Evolutionary conservation across 2,888 invertebrate species (phyloP).

Genomic region (Polietes domitor): DNA sequence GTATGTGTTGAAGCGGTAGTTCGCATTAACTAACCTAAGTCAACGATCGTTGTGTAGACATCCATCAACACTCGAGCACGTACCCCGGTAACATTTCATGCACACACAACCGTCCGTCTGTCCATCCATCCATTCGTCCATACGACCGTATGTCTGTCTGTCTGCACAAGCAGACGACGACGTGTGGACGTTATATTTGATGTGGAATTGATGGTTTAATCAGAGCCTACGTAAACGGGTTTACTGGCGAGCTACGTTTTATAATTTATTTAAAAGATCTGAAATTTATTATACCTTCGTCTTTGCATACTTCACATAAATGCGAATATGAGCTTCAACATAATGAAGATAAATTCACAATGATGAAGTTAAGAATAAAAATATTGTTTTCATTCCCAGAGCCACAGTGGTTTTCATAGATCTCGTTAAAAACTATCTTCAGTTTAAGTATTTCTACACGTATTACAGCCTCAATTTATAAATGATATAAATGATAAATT

Average conservation of each 20-base stretch:
- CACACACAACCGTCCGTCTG: no score
- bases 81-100: no score
- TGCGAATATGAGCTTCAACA: background rate
- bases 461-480: no score
- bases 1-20: no score
- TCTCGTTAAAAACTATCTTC: no score
- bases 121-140: conserved; percentile 6
- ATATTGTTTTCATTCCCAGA: background rate
- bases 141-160: no score
- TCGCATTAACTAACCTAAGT: conserved; percentile 51
- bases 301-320: background rate
- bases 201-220: conserved; percentile 11
- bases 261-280: conserved; percentile 4
- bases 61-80: conserved; percentile 18
- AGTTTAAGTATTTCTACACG: no score
- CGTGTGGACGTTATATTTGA: background rate
- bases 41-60: conserved; percentile 45
- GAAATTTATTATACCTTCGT: background rate
- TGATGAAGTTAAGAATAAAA: background rate
- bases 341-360: no score
- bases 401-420: no score
- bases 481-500: no score
- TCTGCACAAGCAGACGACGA: background rate
- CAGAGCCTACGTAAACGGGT: conserved; percentile 8
- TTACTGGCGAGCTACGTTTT: background rate